Percentiles rank a stretch among this genome's conserved stretches.
Conservation (phyloP, 2,888 invertebrate species). For the Microplitis manilae region DNA sequence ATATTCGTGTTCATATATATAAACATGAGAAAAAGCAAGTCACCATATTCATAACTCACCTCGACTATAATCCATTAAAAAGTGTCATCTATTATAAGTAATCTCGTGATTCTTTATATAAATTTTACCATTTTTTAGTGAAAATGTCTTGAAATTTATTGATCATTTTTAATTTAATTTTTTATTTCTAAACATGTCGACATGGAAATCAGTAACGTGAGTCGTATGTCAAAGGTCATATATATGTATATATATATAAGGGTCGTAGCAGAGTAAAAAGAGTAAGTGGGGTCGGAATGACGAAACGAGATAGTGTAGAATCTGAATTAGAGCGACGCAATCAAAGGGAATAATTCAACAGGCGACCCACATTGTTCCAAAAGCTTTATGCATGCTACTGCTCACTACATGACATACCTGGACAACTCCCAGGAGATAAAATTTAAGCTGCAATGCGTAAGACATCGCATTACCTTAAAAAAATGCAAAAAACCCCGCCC, state of each 20-base stretch:
- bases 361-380: conserved; percentile 67
- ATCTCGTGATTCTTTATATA: no score
- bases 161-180: no score
- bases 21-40: no score
- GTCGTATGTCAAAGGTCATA: conserved; percentile 19
- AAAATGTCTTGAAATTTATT: no score
- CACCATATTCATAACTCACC: no score
- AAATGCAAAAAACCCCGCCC: no score
- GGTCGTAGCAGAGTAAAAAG: conserved; percentile 15
- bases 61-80: no score
- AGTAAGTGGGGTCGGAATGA: conserved; percentile 36
- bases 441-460: not conserved
- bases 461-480: not conserved
- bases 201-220: conserved; percentile 3
- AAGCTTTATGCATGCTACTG: no score
- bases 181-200: not conserved
- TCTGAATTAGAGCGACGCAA: conserved; percentile 69
- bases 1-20: no score
- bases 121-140: no score
- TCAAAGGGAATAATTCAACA: conserved; percentile 72
- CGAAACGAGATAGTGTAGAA: conserved; percentile 49
- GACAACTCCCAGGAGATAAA: conserved; percentile 32
- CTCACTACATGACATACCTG: conserved; percentile 30
- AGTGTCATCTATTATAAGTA: no score
- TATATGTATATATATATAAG: conserved; percentile 11